Evolutionary conservation across 2,888 invertebrate species (phyloP).

Genomic region (Coenonympha glycerion): DNA sequence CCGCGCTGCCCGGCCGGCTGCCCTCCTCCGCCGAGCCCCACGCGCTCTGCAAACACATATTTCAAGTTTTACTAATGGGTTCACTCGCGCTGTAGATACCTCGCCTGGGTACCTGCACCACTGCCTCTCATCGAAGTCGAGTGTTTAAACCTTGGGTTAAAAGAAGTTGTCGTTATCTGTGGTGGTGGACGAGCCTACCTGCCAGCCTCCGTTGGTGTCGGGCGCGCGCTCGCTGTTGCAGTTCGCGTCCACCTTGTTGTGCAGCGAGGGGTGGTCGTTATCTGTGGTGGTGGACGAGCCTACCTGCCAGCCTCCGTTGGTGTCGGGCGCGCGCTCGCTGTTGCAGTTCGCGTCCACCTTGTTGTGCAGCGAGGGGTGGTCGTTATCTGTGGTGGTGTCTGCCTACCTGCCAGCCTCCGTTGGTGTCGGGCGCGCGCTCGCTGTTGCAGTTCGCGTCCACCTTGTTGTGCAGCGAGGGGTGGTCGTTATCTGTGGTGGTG

Average conservation of each 20-base stretch:
- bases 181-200: slow-evolving; percentile 37
- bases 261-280: slow-evolving; percentile 66
- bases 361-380: slow-evolving; percentile 61
- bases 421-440: slow-evolving; percentile 47
- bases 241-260: slow-evolving; percentile 57
- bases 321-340: slow-evolving; percentile 45
- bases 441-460: slow-evolving; percentile 62
- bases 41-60: slow-evolving; percentile 50
- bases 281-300: not conserved
- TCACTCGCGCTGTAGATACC: too few relatives aligned
- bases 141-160: too few relatives aligned
- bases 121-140: too few relatives aligned
- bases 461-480: slow-evolving; percentile 58
- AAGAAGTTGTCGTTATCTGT: too few relatives aligned
- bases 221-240: slow-evolving; percentile 52
- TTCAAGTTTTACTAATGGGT: too few relatives aligned
- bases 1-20: not conserved
- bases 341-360: slow-evolving; percentile 63
- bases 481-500: slow-evolving; percentile 54
- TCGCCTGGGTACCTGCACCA: too few relatives aligned
- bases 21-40: slow-evolving; percentile 39
- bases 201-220: slow-evolving; percentile 62
- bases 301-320: slow-evolving; percentile 66
- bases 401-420: slow-evolving; percentile 62
- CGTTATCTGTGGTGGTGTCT: too few relatives aligned